phyloP scores from a whole-genome alignment of 1,140 invertebrate genomes.

The Hylyphantes graminicola region DNA sequence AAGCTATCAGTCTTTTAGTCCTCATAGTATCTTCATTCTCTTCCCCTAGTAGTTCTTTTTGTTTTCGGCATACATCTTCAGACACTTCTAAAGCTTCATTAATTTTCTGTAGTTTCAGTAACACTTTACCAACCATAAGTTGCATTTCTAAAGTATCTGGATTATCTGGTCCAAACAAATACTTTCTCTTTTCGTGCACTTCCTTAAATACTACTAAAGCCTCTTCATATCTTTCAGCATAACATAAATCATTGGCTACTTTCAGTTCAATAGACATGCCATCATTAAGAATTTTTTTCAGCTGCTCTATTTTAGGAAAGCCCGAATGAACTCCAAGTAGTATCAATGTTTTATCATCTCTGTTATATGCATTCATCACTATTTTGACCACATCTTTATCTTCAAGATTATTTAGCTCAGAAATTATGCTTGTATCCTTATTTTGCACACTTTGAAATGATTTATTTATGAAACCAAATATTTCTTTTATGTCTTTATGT shows the following conservation, averaged over 20 bases:
- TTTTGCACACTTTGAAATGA: slow-evolving; percentile 36
- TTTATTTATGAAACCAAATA: slow-evolving; percentile 19
- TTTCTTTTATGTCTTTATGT: slow-evolving; percentile 15
- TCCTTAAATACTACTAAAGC: slow-evolving; percentile 37
- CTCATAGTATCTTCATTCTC: slow-evolving; percentile 62
- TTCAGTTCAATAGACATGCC: neutral
- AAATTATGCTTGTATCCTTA: neutral
- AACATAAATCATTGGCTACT: slow-evolving; percentile 16
- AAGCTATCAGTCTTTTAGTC: slow-evolving; percentile 61
- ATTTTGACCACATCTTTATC: slow-evolving; percentile 12
- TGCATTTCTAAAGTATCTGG: slow-evolving; percentile 53
- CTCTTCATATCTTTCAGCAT: slow-evolving; percentile 50
- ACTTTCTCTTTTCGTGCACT: slow-evolving; percentile 47
- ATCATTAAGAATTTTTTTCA: slow-evolving; percentile 14
- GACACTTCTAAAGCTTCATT: slow-evolving; percentile 62
- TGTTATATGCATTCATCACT: slow-evolving; percentile 29
- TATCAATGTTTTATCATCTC: slow-evolving; percentile 14
- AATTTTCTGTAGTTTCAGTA: slow-evolving; percentile 19
- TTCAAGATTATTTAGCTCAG: neutral
- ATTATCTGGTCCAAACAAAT: slow-evolving; percentile 55
- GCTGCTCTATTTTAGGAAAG: slow-evolving; percentile 26
- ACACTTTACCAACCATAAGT: slow-evolving; percentile 32
- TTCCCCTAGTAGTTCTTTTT: slow-evolving; percentile 57
- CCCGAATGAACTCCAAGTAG: slow-evolving; percentile 14
- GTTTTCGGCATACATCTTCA: slow-evolving; percentile 59